These are phyloP conservation scores for Cisticola juncidis DNA, from an alignment of 2,113 vertebrate species.

Conservation along the genomic window DNA sequence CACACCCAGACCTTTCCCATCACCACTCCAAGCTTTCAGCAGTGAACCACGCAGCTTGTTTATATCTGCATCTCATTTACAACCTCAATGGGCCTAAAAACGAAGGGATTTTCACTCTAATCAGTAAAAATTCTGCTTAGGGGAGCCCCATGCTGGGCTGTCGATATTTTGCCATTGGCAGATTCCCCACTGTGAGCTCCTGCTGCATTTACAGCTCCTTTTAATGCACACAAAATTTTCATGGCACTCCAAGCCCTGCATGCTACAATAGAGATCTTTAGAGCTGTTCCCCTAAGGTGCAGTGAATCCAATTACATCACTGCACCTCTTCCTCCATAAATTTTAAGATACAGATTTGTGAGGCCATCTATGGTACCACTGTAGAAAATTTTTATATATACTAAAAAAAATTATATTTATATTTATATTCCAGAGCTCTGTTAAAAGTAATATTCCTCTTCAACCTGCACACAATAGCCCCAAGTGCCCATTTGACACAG, in stretches of 20 bases:
- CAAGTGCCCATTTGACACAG: neutral
- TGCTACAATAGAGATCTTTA: neutral
- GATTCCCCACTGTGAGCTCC: neutral
- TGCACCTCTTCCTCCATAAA: neutral
- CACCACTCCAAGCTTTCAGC: neutral
- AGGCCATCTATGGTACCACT: neutral
- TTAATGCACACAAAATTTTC: neutral
- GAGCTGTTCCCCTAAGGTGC: neutral
- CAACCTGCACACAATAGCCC: neutral
- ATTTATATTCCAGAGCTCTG: neutral
- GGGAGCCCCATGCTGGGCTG: neutral
- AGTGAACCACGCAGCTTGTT: accelerated
- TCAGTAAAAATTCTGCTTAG: neutral
- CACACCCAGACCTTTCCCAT: neutral
- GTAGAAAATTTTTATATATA: too few species aligned
- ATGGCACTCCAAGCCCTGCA: neutral
- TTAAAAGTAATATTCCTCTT: neutral
- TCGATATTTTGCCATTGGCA: neutral
- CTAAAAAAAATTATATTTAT: neutral
- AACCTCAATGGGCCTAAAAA: neutral
- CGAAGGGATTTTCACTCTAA: neutral
- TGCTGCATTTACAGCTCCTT: neutral
- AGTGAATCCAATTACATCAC: neutral
- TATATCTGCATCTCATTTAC: neutral
- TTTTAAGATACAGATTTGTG: neutral